A percentile compares a stretch with the other conserved stretches of the same genome.
phyloP scores from a whole-genome alignment of 2,797 vertebrate genomes.

The Protonibea diacanthus region DNA sequence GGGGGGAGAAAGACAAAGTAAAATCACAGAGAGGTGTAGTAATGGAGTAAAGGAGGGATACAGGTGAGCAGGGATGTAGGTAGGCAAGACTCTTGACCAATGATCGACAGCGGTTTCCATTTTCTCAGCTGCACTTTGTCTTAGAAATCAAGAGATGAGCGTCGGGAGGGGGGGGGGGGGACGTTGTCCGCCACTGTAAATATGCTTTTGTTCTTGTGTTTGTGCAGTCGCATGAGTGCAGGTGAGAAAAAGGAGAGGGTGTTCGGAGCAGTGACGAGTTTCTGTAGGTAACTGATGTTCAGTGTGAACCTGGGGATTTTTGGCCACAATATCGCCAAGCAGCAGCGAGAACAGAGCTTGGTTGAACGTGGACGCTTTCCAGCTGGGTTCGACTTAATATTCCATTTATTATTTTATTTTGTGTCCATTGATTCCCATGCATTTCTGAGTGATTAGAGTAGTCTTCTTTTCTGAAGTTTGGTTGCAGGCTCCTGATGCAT shows the following conservation, averaged over 20 bases:
- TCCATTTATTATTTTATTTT: background rate
- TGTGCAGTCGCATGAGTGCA: conserved; percentile 30
- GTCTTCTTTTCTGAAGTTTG: background rate
- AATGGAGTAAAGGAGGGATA: background rate
- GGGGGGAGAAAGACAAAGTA: background rate
- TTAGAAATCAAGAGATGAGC: background rate
- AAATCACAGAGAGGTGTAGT: conserved; percentile 3
- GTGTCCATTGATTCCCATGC: background rate
- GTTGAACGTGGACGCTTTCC: conserved; percentile 1
- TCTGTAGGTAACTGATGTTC: conserved; percentile 27
- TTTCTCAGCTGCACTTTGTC: conserved; percentile 47
- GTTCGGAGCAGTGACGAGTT: background rate
- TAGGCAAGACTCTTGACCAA: conserved; percentile 8
- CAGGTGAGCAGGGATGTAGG: background rate
- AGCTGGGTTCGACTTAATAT: background rate
- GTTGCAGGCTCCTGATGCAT: conserved; percentile 14
- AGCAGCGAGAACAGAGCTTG: conserved; percentile 5
- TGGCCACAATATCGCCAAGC: background rate
- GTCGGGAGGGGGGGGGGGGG: background rate
- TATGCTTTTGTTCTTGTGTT: conserved; percentile 27
- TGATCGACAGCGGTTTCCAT: conserved; percentile 4
- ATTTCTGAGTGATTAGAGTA: conserved; percentile 2
- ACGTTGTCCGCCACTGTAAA: conserved; percentile 40
- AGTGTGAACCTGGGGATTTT: conserved; percentile 14
- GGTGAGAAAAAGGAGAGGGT: conserved; percentile 21